Evolutionary conservation across 2,888 invertebrate genomes (phyloP).

Genomic region (Panzeria rudis): DNA sequence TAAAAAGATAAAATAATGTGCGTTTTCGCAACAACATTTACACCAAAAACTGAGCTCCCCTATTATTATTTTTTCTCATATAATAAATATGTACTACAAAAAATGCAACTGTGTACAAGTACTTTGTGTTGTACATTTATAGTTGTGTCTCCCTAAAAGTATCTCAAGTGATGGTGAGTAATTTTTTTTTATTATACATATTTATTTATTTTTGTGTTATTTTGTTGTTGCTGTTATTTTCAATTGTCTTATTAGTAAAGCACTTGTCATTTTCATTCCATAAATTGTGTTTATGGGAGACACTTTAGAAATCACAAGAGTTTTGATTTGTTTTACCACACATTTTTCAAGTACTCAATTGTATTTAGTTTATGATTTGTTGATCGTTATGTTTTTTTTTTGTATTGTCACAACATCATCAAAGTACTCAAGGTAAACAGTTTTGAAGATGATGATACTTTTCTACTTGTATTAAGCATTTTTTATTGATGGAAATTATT

Average conservation of each 20-base stretch:
- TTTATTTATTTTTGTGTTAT: conserved; percentile 6
- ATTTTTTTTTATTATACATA: conserved; percentile 21
- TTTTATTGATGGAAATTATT: conserved; percentile 41
- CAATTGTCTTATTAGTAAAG: conserved; percentile 45
- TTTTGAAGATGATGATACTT: conserved; percentile 45
- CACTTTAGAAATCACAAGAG: conserved; percentile 67
- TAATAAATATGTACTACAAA: background rate
- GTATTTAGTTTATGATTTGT: conserved; percentile 23
- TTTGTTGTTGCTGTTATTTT: conserved; percentile 2
- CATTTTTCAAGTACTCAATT: conserved; percentile 56
- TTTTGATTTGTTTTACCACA: conserved; percentile 67
- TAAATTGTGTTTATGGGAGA: conserved; percentile 48
- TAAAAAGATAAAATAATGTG: background rate
- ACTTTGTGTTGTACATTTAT: conserved; percentile 42
- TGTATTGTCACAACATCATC: conserved; percentile 26
- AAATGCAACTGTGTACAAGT: conserved; percentile 5
- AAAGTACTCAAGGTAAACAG: conserved; percentile 22
- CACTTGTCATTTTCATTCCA: conserved; percentile 46
- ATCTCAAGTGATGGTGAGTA: conserved; percentile 45
- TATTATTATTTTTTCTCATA: too few species aligned
- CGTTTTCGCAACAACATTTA: background rate
- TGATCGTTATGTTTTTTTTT: conserved; percentile 31
- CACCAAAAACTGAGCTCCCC: too few species aligned
- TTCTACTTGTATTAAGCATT: conserved; percentile 21
- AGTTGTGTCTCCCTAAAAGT: conserved; percentile 36